Percentiles rank a stretch among this genome's conserved stretches.
These are phyloP conservation scores for Anastrepha ludens DNA, from an alignment of 1,140 invertebrate species.

Conservation along the genomic window DNA sequence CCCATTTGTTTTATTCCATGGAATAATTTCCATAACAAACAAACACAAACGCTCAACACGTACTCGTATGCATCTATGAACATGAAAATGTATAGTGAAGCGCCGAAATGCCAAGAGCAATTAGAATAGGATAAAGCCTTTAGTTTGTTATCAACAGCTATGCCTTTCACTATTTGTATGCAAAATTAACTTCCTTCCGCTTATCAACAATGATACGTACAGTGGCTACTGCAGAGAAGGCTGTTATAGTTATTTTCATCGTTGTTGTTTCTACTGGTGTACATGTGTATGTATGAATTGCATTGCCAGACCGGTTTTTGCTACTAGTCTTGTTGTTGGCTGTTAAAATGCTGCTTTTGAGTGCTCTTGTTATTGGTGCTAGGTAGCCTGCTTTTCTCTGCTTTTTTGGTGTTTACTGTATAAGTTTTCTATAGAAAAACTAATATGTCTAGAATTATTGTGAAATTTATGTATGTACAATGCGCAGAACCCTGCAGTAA, in stretches of 20 bases:
- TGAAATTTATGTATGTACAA: neutral
- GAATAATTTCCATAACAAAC: neutral
- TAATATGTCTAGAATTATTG: neutral
- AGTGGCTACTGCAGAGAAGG: neutral
- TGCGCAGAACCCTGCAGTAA: neutral
- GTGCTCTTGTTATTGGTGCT: neutral
- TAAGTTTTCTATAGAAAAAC: neutral
- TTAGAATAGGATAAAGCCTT: neutral
- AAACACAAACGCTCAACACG: neutral
- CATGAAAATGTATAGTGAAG: neutral
- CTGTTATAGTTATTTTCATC: slow-evolving; percentile 6
- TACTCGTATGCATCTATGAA: neutral
- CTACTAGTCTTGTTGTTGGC: neutral
- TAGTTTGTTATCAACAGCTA: slow-evolving; percentile 21
- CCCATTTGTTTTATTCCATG: neutral
- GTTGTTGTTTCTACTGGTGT: neutral
- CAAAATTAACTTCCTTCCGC: slow-evolving; percentile 48
- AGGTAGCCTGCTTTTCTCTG: neutral
- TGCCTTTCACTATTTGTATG: slow-evolving; percentile 53
- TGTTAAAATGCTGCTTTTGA: neutral
- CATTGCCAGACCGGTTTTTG: neutral
- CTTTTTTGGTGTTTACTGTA: neutral
- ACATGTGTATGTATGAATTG: neutral
- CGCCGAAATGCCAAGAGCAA: neutral
- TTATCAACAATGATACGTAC: slow-evolving; percentile 21